These are phyloP conservation scores for Geopemphigus sp. DNA, from an alignment of 1,140 invertebrate species.

Conservation along the genomic window DNA sequence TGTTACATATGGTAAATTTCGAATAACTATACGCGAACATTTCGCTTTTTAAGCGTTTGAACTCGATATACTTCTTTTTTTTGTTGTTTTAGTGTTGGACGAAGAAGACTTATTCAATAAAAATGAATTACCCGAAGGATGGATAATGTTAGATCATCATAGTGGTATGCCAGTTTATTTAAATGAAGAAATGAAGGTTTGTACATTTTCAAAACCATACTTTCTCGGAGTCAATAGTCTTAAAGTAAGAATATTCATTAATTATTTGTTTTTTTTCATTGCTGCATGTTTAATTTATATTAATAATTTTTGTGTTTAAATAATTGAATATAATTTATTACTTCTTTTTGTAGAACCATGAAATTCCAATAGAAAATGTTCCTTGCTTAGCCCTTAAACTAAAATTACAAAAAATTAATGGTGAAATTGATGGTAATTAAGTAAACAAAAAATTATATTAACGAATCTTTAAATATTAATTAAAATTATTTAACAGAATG, in stretches of 20 bases:
- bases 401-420: constrained; percentile 70
- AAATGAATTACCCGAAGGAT: constrained; percentile 78
- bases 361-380: constrained; percentile 88
- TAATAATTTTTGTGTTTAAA: background rate
- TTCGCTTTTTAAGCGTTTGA: background rate
- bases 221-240: constrained; percentile 90
- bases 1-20: background rate
- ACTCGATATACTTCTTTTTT: background rate
- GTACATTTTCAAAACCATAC: constrained; percentile 87
- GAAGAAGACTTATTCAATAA: background rate
- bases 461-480: background rate
- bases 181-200: constrained; percentile 78
- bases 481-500: background rate
- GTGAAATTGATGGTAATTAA: constrained; percentile 12
- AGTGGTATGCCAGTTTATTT: constrained; percentile 94
- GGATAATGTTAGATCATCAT: constrained; percentile 92
- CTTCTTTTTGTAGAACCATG: constrained; percentile 70
- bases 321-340: background rate
- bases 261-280: too few relatives aligned
- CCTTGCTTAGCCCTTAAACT: constrained; percentile 87
- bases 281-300: background rate
- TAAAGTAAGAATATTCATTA: constrained; percentile 62
- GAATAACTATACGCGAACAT: background rate
- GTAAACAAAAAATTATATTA: background rate
- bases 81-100: background rate